These are phyloP conservation scores for Garrulus glandarius DNA, from an alignment of 2,797 vertebrate genomes.

Conservation along the genomic window DNA sequence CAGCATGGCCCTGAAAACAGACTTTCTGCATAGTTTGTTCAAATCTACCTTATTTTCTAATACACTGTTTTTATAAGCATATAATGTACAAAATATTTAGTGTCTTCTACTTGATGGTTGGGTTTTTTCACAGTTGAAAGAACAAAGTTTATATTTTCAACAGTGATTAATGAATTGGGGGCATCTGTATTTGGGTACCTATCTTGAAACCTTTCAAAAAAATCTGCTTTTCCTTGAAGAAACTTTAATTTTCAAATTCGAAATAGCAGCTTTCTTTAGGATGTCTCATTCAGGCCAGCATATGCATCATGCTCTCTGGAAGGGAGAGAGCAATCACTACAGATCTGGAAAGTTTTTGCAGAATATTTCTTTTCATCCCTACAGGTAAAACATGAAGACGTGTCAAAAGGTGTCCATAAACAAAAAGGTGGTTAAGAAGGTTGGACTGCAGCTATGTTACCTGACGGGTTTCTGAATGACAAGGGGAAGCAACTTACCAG, in stretches of 20 bases:
- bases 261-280: not conserved
- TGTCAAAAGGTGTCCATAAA: constrained; percentile 49
- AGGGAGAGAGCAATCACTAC: not conserved
- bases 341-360: not conserved
- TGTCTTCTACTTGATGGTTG: not conserved
- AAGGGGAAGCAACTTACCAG: not conserved
- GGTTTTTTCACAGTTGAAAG: not conserved
- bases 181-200: not conserved
- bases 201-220: not conserved
- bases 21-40: not conserved
- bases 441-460: not conserved
- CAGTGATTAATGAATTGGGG: not conserved
- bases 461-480: not conserved
- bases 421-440: not conserved
- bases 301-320: not conserved
- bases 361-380: constrained; percentile 54
- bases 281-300: not conserved
- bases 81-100: not conserved
- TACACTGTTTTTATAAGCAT: not conserved
- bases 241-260: not conserved
- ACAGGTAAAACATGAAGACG: constrained; percentile 57
- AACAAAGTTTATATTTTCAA: not conserved
- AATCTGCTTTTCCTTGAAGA: not conserved
- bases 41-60: not conserved
- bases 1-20: not conserved